Evolutionary conservation across 2,888 invertebrate genomes (phyloP).

Genomic region (Eristalis arbustorum): DNA sequence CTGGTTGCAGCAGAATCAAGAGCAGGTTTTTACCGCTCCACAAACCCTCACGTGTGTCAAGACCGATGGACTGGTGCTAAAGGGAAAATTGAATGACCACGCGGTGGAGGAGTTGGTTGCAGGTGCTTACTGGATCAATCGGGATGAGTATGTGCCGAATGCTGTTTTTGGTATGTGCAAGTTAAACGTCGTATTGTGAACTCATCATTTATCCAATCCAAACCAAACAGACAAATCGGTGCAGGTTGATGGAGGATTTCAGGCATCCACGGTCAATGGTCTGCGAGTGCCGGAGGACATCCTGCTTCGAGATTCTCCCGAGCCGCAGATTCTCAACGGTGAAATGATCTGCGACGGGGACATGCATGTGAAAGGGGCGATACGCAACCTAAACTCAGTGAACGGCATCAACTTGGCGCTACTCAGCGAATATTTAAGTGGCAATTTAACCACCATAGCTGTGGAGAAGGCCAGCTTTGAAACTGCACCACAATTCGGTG

Average conservation of each 20-base stretch:
- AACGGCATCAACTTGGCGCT: constrained; percentile 73
- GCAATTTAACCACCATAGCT: constrained; percentile 71
- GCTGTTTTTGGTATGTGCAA: constrained; percentile 79
- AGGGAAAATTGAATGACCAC: constrained; percentile 80
- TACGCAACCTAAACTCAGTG: constrained; percentile 72
- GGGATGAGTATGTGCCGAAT: constrained; percentile 79
- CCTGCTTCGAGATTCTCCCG: constrained; percentile 75
- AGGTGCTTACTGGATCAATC: constrained; percentile 81
- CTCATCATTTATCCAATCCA: not conserved
- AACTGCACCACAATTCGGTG: constrained; percentile 79
- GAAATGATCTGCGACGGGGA: constrained; percentile 71
- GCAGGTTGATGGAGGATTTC: constrained; percentile 72
- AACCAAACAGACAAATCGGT: constrained; percentile 74
- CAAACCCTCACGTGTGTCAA: constrained; percentile 74
- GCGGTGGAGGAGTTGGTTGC: constrained; percentile 79
- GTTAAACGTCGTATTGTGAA: not conserved
- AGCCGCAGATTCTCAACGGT: constrained; percentile 72
- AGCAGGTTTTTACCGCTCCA: constrained; percentile 76
- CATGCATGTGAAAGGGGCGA: constrained; percentile 66
- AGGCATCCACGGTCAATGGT: constrained; percentile 76
- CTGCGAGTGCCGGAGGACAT: constrained; percentile 81
- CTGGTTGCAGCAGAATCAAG: constrained; percentile 78
- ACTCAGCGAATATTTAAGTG: constrained; percentile 72
- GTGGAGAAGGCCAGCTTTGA: constrained; percentile 80
- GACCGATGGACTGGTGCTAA: constrained; percentile 70